Base-by-base conservation (phyloP, 2,888 invertebrate species). In the Chymomyza caudatula region DNA sequence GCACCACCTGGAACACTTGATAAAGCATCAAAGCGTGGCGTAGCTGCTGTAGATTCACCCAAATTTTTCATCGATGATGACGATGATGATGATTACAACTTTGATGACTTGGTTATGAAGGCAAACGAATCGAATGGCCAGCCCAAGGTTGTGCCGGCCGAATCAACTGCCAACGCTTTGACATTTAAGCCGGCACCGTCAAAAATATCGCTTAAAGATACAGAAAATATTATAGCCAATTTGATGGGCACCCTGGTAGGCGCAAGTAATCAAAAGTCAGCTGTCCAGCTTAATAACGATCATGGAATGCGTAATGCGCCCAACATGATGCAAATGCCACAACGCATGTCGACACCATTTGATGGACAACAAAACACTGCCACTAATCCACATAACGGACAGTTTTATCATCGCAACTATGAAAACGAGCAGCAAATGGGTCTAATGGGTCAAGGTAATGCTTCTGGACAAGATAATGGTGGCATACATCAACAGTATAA, bases 81-180 rank as follows among this genome's bases (percentile, higher is more conserved):
- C 0, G 93, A 93, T 73, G 95, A 95, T 71, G 96, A 96, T 78
- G 96, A 96, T 85, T 96, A 96, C 78, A 93, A 94, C n/a, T 95
- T 94, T 71, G 95, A 96, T 76, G 96, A 96, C 88, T 60, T 85
- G n/a, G 68, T 71, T 91, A 93, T 61, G 91, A 92, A 5, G 67
- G 78, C 91, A 89, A 80, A 64, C 51, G 67, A 75, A n/a, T 55
- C 71, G 15, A 76, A 69, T 69, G 66, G 58, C 49, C 58, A 56
- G 15, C 67, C 74, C n/a, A 70, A 71, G 8, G 53, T 76, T 3
- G 53, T 77, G 20, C 69, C 82, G 0, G 61, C 73, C 1, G 61
- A 76, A 6, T 71, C 87, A 3, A 76, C 87, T 0, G 71, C 78
- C 0, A 87, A 72, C 67, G 77, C 88, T 3, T 62, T 88, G 17